Evolutionary conservation across 2,888 invertebrate genomes (phyloP).

Genomic region (Drosophila affinis): DNA sequence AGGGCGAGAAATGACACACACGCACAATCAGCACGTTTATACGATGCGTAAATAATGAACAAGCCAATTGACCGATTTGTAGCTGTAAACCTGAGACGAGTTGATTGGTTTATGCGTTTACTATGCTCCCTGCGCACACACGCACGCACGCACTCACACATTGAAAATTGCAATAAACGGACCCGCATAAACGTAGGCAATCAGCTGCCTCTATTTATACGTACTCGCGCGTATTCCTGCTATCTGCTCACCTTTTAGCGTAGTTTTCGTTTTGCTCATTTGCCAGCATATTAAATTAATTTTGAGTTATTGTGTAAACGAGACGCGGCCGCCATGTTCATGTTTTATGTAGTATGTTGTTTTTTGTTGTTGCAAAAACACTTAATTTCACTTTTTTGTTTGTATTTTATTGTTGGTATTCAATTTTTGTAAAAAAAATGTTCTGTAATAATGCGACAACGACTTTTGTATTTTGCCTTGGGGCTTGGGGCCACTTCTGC

Average conservation of each 20-base stretch:
- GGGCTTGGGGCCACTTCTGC: constrained; percentile 37
- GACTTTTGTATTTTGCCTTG: constrained; percentile 59
- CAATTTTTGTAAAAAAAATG: constrained; percentile 9
- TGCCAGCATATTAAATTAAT: constrained; percentile 78
- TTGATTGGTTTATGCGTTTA: background rate
- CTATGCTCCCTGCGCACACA: background rate
- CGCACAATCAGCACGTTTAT: constrained; percentile 24
- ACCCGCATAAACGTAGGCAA: constrained; percentile 14
- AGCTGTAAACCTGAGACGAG: background rate
- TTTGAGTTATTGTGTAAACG: constrained; percentile 77
- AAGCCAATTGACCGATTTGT: constrained; percentile 1
- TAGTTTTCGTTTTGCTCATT: constrained; percentile 68
- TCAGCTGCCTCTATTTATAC: constrained; percentile 26
- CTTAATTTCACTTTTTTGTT: constrained; percentile 77
- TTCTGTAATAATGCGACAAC: constrained; percentile 71
- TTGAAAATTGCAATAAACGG: constrained; percentile 18
- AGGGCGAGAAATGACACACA: background rate
- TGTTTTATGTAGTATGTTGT: constrained; percentile 39
- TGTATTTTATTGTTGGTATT: constrained; percentile 34
- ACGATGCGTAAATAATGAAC: constrained; percentile 23
- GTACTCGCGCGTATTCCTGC: constrained; percentile 20
- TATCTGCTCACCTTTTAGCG: constrained; percentile 69
- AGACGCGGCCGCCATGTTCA: constrained; percentile 72
- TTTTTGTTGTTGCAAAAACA: constrained; percentile 62
- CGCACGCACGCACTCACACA: background rate